Evolutionary conservation across 2,797 vertebrate genomes (phyloP).

Genomic region (Zalophus californianus): DNA sequence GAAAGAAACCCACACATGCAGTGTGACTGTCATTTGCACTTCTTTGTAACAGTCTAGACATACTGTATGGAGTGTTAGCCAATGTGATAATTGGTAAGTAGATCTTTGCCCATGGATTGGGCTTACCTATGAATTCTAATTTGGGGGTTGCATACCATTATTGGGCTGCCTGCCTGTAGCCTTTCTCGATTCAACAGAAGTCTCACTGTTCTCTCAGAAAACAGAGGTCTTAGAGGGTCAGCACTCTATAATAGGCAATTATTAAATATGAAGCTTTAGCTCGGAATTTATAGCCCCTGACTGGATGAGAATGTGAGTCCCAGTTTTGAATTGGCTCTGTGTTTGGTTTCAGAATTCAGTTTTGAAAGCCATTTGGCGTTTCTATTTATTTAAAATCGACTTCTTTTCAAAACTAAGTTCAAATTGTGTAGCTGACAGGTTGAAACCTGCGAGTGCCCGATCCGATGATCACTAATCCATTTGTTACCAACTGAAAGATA

Average conservation of each 20-base stretch:
- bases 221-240: conserved; percentile 54
- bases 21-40: conserved; percentile 76
- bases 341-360: conserved; percentile 37
- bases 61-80: conserved; percentile 74
- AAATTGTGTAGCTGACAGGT: conserved; percentile 25
- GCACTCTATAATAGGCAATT: conserved; percentile 53
- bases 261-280: conserved; percentile 53
- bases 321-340: conserved; percentile 65
- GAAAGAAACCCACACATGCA: conserved; percentile 65
- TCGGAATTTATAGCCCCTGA: conserved; percentile 54
- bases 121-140: conserved; percentile 77
- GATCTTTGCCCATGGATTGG: conserved; percentile 51
- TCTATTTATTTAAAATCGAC: conserved; percentile 73
- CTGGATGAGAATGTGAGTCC: conserved; percentile 62
- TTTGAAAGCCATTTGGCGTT: conserved; percentile 69
- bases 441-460: conserved; percentile 51
- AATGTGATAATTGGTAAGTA: conserved; percentile 82
- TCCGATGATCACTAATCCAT: conserved; percentile 36
- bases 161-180: conserved; percentile 64
- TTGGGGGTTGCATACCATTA: conserved; percentile 64
- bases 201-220: conserved; percentile 62
- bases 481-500: conserved; percentile 50
- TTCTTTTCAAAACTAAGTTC: conserved; percentile 59
- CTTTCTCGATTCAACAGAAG: conserved; percentile 78
- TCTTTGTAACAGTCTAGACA: conserved; percentile 79